These are phyloP conservation scores for Macroramphosus scolopax DNA, from an alignment of 2,797 vertebrate species.

Conservation along the genomic window DNA sequence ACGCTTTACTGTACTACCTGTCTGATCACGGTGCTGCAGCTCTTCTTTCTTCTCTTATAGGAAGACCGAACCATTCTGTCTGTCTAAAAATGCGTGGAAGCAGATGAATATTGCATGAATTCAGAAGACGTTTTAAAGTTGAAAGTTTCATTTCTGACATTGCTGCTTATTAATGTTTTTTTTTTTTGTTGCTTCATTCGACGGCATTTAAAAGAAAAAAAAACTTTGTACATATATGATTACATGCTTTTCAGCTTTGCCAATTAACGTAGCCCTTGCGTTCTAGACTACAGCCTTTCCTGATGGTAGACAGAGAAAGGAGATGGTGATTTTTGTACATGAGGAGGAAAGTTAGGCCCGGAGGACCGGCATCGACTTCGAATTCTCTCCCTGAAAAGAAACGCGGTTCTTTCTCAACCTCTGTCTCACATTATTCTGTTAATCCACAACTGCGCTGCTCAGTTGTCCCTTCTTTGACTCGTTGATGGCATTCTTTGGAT, in stretches of 20 bases:
- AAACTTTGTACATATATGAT: conserved; percentile 52
- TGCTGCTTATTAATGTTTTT: conserved; percentile 25
- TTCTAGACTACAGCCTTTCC: conserved; percentile 35
- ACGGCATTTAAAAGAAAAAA: conserved; percentile 33
- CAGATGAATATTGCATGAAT: conserved; percentile 12
- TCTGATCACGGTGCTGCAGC: conserved; percentile 30
- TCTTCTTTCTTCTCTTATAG: conserved; percentile 7
- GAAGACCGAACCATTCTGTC: conserved; percentile 18
- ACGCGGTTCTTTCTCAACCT: conserved; percentile 34
- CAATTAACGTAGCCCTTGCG: conserved; percentile 40
- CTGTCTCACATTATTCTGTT: conserved; percentile 37
- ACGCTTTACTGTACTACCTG: conserved; percentile 46
- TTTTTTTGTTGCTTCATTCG: conserved; percentile 23
- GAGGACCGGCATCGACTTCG: conserved; percentile 28
- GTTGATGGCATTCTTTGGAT: conserved; percentile 56
- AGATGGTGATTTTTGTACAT: conserved; percentile 15
- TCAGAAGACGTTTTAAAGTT: conserved; percentile 33
- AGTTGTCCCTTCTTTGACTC: conserved; percentile 37
- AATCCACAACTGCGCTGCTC: conserved; percentile 39
- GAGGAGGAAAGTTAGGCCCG: conserved; percentile 4
- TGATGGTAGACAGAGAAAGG: conserved; percentile 20
- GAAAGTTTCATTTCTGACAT: conserved; percentile 19
- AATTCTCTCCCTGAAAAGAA: too few relatives aligned
- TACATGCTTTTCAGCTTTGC: conserved; percentile 55
- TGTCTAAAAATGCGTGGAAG: conserved; percentile 17